Base-by-base conservation (phyloP, 2,113 vertebrate species). In the Pluvialis apricaria region DNA sequence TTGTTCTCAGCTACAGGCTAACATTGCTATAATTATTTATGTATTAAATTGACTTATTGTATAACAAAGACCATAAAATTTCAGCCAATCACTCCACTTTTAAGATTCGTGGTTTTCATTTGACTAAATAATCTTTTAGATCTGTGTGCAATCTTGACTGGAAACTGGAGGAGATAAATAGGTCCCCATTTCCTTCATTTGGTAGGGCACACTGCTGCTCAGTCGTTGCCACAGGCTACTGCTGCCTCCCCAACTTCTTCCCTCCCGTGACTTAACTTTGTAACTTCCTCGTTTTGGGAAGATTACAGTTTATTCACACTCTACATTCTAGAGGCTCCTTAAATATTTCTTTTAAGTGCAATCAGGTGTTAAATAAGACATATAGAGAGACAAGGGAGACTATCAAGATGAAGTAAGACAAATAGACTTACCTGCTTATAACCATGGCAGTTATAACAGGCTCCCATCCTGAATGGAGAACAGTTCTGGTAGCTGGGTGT, bases 381-480 rank as follows among this genome's bases (percentile, higher is more conserved):
- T 4, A 19, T 5, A 90, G 44, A 78, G n/a, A 54, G 14, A 40
- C 1, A 10, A 10, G 42, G 8, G 57, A 4, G 52, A 17, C 26
- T 26, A 28, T 31, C 51, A 61, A 83, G 26, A 82, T 1, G 8
- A 49, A 69, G 36, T 13, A 44, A 69, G 12, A 54, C 24, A 93
- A 54, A 15, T 11, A 82, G 71, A 97, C 97, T 85, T 54, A 99
- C 99, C 99, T 99, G 98, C 99, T 99, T 94, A 99, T 99, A 91
- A 99, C 90, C 99, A 99, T 99, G 85, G 99, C 99, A n/a, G 99
- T 99, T 97, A 99, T 99, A 96, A 99, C 99, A 19, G 99, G 99
- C 97, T 99, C 99, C 99, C 99, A 99, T 85, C 99, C 99, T 5
- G 99, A 99, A 97, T 99, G 98, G 47, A 99, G 99, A 90, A 99